Base-by-base conservation (phyloP, 2,797 vertebrate genomes). In the Amblyraja radiata region DNA sequence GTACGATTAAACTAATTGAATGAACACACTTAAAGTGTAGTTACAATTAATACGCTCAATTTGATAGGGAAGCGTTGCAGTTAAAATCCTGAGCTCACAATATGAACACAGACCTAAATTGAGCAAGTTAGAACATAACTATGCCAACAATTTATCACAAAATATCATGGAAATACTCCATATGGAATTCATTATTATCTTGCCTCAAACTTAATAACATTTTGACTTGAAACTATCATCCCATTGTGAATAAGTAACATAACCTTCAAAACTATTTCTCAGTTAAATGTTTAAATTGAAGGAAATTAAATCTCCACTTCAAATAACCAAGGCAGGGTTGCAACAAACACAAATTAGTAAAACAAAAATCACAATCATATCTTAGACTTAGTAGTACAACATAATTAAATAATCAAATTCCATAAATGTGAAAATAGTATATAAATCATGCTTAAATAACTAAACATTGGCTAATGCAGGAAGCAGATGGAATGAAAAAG, bases 201-300 rank as follows among this genome's bases (percentile, higher is more conserved):
- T 16, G 71, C 68, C 14, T 76, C 25, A 92, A 74, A 92, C 76
- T 76, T 39, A 25, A 76, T 74, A 46, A 74, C 1, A 13, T 92
- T 39, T 91, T 91, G 54, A 76, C 71, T 88, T 92, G 71, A 74
- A 23, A 76, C 65, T 92, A 92, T 92, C 68, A 74, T 92, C 68
- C 73, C 90, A 92, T 92, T 92, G 90, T 92, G 90, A 74, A 92
- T 76, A 76, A 92, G 68, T 76, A 92, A 92, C 39, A 88, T 32
- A 68, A 68, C 21, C 63, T 68, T 68, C 65, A 88, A 88, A 88
- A 68, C n/a, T 36, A n/a, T 63, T 86, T 65, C 83, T 63, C 84
- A 68, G 84, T 88, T 88, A 68, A 32, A 88, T 28, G 63, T 88
- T 68, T 88, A 68, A 88, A 68, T 68, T n/a, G n/a, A 88, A 68